Base-by-base conservation (phyloP, 2,797 vertebrate genomes). In the Melanotaenia pygmaea region DNA sequence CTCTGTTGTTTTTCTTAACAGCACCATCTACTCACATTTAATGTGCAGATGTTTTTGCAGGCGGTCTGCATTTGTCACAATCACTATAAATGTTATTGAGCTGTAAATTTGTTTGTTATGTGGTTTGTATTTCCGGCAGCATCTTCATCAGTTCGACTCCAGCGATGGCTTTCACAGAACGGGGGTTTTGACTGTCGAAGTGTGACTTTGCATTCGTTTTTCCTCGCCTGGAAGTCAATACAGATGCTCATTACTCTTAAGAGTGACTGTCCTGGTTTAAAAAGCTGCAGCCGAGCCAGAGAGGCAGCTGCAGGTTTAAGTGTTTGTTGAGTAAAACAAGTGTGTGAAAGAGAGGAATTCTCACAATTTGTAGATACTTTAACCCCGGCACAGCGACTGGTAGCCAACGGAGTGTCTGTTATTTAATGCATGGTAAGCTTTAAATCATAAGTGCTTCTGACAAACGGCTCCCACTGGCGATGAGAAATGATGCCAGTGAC, bases 391-490 rank as follows among this genome's bases (percentile, higher is more conserved):
- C 79, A 74, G 69, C 40, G 4, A 74, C 82, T 63, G 67, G 75
- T 67, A 61, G 70, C 72, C 76, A 70, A 37, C 70, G 62, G 80
- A 86, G 86, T 87, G 83, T 70, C 75, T 38, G 83, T 88, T 89
- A 91, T 92, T 90, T 90, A 90, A 85, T 59, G 72, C 79, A 45
- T 50, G 30, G 35, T 74, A 70, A 60, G 80, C 74, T 76, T 80
- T 89, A 86, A 89, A 89, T 92, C 86, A 83, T 79, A 79, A 82
- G 77, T 66, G 18, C 57, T 77, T 80, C 68, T 76, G 82, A 86
- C 77, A 85, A 88, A 86, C 1, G 38, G 68, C 76, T 79, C 59
- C 67, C 0, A 3, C 67, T 72, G 62, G 65, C 2, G 3, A 66
- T 81, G 81, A 88, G 70, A 80, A 81, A 87, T 79, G 69, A 80